Conservation (phyloP, 2,888 invertebrate genomes). For the Hydriomena furcata region DNA sequence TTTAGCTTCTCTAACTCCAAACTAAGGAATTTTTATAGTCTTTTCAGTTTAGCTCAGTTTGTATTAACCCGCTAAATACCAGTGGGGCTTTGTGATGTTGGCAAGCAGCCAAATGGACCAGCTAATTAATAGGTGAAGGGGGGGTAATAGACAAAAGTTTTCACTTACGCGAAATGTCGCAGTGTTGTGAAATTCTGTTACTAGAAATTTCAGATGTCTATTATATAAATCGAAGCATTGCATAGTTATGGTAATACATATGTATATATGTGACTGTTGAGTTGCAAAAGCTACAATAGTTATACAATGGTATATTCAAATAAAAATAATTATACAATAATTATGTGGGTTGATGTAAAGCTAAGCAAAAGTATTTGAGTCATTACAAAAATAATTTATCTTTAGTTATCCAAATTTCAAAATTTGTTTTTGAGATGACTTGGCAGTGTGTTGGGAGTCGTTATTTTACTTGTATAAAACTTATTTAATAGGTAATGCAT, state of each 20-base stretch:
- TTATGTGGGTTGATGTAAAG: constrained; percentile 10
- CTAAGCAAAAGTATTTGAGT: constrained; percentile 6
- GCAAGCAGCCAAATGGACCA: constrained; percentile 10
- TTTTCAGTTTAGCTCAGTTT: background rate
- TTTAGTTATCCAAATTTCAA: background rate
- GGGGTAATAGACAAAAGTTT: constrained; percentile 5
- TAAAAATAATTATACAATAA: too few species aligned
- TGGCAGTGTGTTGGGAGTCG: background rate
- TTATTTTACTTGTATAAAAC: background rate
- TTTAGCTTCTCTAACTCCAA: too few species aligned
- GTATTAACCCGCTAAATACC: background rate
- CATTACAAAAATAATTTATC: too few species aligned
- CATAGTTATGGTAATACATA: background rate
- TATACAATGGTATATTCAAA: too few species aligned
- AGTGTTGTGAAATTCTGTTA: background rate
- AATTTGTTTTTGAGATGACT: background rate
- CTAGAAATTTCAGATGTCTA: background rate
- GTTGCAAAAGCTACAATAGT: too few species aligned
- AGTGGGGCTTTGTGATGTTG: background rate
- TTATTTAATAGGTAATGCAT: background rate
- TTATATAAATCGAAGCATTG: background rate
- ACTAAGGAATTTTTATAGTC: too few species aligned
- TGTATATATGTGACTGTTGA: background rate
- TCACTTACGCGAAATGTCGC: constrained; percentile 5
- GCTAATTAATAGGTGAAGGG: constrained; percentile 17